phyloP scores from a whole-genome alignment of 1,140 invertebrate species.

The Cotesia typhae region DNA sequence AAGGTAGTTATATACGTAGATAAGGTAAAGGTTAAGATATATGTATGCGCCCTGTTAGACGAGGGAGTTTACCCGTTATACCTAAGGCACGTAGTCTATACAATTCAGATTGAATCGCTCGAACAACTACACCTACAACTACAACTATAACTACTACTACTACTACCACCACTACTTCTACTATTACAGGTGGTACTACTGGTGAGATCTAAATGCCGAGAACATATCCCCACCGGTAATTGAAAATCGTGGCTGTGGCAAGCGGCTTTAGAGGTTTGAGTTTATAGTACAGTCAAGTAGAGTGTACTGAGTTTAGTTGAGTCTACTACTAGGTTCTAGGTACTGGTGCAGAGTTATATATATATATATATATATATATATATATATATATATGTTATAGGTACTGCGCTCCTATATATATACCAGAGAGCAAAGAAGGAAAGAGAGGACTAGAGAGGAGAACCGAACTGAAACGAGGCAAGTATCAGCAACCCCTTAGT shows the following conservation, averaged over 20 bases:
- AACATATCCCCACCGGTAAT: constrained; percentile 42
- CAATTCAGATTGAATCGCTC: constrained; percentile 41
- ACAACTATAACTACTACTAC: no score
- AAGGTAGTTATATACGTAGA: not conserved
- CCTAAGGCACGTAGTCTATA: constrained; percentile 41
- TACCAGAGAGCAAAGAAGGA: no score
- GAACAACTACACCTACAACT: no score
- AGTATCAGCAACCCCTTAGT: constrained; percentile 19
- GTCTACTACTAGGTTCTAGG: not conserved
- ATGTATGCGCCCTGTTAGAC: constrained; percentile 8
- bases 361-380: not conserved
- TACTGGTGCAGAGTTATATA: constrained; percentile 9
- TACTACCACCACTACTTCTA: no score
- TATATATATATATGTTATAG: not conserved
- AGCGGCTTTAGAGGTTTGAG: constrained; percentile 31
- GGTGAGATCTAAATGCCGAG: constrained; percentile 39
- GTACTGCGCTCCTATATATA: not conserved
- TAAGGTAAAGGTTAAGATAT: no score
- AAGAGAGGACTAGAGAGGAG: constrained; percentile 18
- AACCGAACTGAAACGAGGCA: not conserved
- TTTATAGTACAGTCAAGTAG: no score
- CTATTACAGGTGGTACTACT: constrained; percentile 15
- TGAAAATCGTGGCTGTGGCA: constrained; percentile 42
- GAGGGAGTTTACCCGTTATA: constrained; percentile 25
- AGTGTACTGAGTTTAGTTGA: not conserved